Evolutionary conservation across 1,140 invertebrate genomes (phyloP).

Genomic region (Heterodera schachtii): DNA sequence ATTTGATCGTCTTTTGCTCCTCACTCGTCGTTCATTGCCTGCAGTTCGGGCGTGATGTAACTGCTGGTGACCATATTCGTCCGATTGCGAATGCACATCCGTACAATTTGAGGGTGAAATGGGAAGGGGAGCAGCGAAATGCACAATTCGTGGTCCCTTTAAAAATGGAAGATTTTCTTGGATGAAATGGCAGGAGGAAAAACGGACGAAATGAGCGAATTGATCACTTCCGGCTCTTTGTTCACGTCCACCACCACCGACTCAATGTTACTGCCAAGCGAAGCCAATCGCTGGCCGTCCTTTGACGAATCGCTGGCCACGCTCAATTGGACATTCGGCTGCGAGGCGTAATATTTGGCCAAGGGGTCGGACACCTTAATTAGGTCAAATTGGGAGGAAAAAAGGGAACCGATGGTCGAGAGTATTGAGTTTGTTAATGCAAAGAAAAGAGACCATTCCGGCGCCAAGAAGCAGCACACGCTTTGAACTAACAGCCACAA

Average conservation of each 20-base stretch:
- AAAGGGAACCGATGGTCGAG: too few species aligned
- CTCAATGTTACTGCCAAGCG: constrained; percentile 77
- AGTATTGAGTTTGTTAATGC: neutral
- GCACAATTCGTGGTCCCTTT: constrained; percentile 75
- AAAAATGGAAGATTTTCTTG: constrained; percentile 9
- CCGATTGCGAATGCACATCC: constrained; percentile 80
- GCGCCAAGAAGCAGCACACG: constrained; percentile 87
- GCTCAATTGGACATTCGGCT: constrained; percentile 77
- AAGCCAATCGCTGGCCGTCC: constrained; percentile 80
- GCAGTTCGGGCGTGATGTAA: constrained; percentile 84
- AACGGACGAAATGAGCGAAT: constrained; percentile 72
- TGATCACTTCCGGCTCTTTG: constrained; percentile 74
- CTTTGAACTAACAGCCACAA: constrained; percentile 61
- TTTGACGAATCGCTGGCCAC: constrained; percentile 85
- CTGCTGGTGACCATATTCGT: constrained; percentile 94
- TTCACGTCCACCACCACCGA: constrained; percentile 76
- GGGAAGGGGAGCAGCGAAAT: constrained; percentile 87
- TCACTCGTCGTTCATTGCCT: constrained; percentile 78
- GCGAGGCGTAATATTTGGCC: constrained; percentile 86
- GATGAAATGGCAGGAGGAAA: neutral
- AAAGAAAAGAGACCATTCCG: constrained; percentile 76
- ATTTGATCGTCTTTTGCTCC: constrained; percentile 41
- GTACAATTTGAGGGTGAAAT: constrained; percentile 81
- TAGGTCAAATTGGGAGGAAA: neutral
- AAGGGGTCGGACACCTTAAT: constrained; percentile 75